A percentile compares a stretch with the other conserved stretches of the same genome.
These are phyloP conservation scores for Drosophila asahinai DNA, from an alignment of 1,140 invertebrate species.

Conservation along the genomic window DNA sequence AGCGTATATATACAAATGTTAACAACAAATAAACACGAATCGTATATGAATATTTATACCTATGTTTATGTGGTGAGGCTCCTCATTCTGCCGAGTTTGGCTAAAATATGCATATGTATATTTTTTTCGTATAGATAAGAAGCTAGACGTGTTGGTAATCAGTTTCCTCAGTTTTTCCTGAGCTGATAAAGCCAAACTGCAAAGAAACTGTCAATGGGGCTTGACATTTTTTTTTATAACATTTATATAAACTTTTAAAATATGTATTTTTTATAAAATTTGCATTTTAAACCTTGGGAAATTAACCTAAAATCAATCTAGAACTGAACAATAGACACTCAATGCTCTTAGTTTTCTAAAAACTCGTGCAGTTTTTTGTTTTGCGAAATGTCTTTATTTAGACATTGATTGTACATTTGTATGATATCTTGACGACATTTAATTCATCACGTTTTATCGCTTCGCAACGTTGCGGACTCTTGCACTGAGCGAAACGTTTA, in stretches of 20 bases:
- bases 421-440: slow-evolving; percentile 27
- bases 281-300: not conserved
- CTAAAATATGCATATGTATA: slow-evolving; percentile 10
- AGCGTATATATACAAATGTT: slow-evolving; percentile 43
- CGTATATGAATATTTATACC: slow-evolving; percentile 28
- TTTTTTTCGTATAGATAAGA: slow-evolving; percentile 33
- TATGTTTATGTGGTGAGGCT: not conserved
- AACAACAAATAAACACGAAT: slow-evolving; percentile 45
- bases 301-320: not conserved
- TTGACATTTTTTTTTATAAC: not conserved
- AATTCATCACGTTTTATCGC: slow-evolving; percentile 47
- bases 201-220: not conserved
- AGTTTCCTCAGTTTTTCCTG: slow-evolving; percentile 24
- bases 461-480: not conserved
- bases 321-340: slow-evolving; percentile 6
- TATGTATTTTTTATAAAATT: not conserved
- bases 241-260: not conserved
- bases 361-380: slow-evolving; percentile 5
- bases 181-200: slow-evolving; percentile 23
- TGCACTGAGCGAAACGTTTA: slow-evolving; percentile 34
- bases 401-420: slow-evolving; percentile 19
- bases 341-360: not conserved
- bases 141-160: slow-evolving; percentile 15
- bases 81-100: not conserved
- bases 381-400: slow-evolving; percentile 10